Evolutionary conservation across 2,797 vertebrate genomes (phyloP).

Genomic region (Sarcophilus harrisii): DNA sequence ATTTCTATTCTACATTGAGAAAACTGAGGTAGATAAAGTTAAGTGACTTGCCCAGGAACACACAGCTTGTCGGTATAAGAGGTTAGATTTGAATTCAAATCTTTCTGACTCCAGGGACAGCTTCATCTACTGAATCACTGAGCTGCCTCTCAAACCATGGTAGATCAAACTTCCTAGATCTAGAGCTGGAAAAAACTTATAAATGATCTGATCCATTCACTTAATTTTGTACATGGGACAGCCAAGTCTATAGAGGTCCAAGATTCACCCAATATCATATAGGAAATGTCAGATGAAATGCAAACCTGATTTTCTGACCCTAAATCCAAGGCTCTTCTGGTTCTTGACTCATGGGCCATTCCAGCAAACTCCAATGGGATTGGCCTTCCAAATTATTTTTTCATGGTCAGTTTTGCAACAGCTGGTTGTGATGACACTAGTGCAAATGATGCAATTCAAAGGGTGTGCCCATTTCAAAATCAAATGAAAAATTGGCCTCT

Average conservation of each 20-base stretch:
- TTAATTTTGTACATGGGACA: slow-evolving; percentile 20
- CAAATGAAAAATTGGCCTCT: background rate
- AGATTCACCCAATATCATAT: background rate
- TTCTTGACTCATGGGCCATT: background rate
- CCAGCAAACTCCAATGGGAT: background rate
- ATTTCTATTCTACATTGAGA: slow-evolving; percentile 11
- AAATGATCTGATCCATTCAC: background rate
- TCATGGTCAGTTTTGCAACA: background rate
- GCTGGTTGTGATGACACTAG: background rate
- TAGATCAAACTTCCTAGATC: background rate
- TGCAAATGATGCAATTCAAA: background rate
- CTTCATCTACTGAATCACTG: background rate
- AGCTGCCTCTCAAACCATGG: background rate
- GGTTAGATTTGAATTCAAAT: background rate
- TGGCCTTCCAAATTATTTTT: slow-evolving; percentile 41
- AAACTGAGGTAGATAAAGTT: background rate
- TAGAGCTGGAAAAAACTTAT: background rate
- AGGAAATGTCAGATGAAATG: background rate
- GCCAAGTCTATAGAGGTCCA: background rate
- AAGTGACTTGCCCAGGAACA: background rate
- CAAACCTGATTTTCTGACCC: slow-evolving; percentile 11
- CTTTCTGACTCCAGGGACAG: background rate
- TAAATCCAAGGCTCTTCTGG: background rate
- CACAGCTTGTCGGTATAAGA: background rate
- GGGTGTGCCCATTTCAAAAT: background rate